These are phyloP conservation scores for Drosophila gunungcola DNA, from an alignment of 1,140 invertebrate genomes.

Conservation along the genomic window DNA sequence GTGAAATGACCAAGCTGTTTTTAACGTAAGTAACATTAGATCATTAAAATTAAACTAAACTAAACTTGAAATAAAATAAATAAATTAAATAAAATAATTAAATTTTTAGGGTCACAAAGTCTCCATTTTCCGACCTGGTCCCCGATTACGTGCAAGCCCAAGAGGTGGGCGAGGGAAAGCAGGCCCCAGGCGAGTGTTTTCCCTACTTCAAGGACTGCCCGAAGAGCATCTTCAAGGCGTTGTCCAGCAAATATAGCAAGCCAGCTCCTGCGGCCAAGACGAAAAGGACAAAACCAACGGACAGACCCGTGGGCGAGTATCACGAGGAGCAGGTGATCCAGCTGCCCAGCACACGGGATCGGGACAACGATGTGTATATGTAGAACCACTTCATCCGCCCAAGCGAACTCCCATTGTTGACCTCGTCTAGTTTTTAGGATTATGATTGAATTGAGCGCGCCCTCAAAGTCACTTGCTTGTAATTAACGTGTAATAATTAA, in stretches of 20 bases:
- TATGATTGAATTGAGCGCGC: slow-evolving; percentile 59
- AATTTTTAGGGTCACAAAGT: slow-evolving; percentile 90
- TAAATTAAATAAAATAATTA: too few relatives aligned
- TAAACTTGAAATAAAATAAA: too few relatives aligned
- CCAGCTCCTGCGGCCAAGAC: slow-evolving; percentile 56
- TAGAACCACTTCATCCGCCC: slow-evolving; percentile 16
- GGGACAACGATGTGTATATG: slow-evolving; percentile 58
- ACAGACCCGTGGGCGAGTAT: slow-evolving; percentile 59
- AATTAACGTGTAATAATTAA: slow-evolving; percentile 70
- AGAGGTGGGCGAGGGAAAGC: slow-evolving; percentile 87
- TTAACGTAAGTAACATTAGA: slow-evolving; percentile 88
- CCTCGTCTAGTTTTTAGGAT: slow-evolving; percentile 53
- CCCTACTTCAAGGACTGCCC: slow-evolving; percentile 92
- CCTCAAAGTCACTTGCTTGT: slow-evolving; percentile 80
- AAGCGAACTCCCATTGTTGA: slow-evolving; percentile 29
- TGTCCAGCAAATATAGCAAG: slow-evolving; percentile 87
- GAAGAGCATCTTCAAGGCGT: slow-evolving; percentile 90
- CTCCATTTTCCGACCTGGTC: slow-evolving; percentile 89
- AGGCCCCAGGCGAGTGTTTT: slow-evolving; percentile 91
- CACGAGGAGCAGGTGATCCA: slow-evolving; percentile 70
- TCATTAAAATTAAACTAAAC: too few relatives aligned
- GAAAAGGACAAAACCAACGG: slow-evolving; percentile 38
- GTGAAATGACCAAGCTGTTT: slow-evolving; percentile 92
- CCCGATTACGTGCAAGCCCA: slow-evolving; percentile 92
- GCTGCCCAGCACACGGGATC: slow-evolving; percentile 43